A percentile compares a stretch with the other conserved stretches of the same genome.
phyloP scores from a whole-genome alignment of 2,797 vertebrate species.

The Acrocephalus scirpaceus region DNA sequence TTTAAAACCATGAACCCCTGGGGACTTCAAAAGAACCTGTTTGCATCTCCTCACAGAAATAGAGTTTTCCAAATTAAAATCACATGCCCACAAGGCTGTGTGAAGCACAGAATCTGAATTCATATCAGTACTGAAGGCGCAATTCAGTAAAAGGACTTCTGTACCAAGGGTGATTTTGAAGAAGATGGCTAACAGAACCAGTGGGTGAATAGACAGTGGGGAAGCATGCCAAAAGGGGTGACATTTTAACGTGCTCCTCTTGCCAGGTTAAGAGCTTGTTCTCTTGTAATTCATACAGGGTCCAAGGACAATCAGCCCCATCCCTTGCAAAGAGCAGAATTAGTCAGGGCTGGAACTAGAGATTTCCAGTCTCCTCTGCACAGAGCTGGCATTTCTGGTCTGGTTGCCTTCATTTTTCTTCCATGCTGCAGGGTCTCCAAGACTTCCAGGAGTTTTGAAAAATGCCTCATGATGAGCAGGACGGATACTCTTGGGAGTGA shows the following conservation, averaged over 20 bases:
- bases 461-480: slow-evolving; percentile 79
- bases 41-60: slow-evolving; percentile 9
- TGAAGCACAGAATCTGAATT: neutral
- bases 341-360: slow-evolving; percentile 77
- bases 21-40: slow-evolving; percentile 32
- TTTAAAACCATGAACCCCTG: slow-evolving; percentile 1
- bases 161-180: slow-evolving; percentile 3
- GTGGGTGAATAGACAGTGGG: neutral
- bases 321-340: neutral
- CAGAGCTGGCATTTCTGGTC: slow-evolving; percentile 77
- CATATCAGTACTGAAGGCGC: slow-evolving; percentile 7
- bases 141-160: slow-evolving; percentile 26
- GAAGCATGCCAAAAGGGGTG: neutral
- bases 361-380: slow-evolving; percentile 90
- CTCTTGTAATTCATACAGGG: neutral
- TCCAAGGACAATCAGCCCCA: neutral
- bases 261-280: neutral
- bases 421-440: slow-evolving; percentile 67
- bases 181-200: slow-evolving; percentile 14
- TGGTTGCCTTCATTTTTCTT: slow-evolving; percentile 77
- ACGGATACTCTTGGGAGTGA: slow-evolving; percentile 83
- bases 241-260: neutral
- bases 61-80: slow-evolving; percentile 34
- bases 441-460: slow-evolving; percentile 90
- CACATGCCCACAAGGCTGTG: neutral